Conservation (phyloP, 2,113 vertebrate genomes). For the Thunnus thynnus region DNA sequence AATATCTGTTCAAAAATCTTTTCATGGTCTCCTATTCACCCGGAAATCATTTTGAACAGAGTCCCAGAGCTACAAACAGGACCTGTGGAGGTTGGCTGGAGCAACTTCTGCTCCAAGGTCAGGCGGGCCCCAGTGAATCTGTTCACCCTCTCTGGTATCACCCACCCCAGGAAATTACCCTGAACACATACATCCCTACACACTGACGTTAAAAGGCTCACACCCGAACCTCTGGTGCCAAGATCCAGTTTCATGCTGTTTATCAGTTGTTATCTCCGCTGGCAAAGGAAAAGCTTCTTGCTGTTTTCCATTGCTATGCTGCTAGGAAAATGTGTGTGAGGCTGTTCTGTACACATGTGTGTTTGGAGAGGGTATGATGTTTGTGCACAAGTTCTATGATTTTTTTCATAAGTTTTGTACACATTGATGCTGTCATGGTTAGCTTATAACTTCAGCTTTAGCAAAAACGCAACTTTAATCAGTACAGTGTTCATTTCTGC, state of each 20-base stretch:
- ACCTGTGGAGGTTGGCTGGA: constrained; percentile 50
- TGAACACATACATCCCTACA: constrained; percentile 38
- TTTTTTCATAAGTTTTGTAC: constrained; percentile 1
- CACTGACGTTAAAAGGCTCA: constrained; percentile 36
- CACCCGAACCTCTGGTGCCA: constrained; percentile 36
- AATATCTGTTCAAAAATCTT: constrained; percentile 26
- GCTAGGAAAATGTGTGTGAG: background rate
- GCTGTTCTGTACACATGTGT: background rate
- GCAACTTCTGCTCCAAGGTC: constrained; percentile 48
- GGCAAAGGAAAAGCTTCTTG: constrained; percentile 32
- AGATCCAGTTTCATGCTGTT: constrained; percentile 60
- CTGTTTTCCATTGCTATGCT: constrained; percentile 13
- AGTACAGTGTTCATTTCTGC: background rate
- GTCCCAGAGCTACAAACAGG: constrained; percentile 50
- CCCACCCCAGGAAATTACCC: constrained; percentile 48
- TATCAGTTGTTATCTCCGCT: constrained; percentile 55
- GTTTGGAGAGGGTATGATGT: background rate
- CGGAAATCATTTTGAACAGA: constrained; percentile 34
- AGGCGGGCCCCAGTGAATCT: constrained; percentile 26
- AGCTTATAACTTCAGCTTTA: background rate
- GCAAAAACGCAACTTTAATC: background rate
- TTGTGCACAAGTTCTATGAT: background rate
- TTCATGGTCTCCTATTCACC: constrained; percentile 27
- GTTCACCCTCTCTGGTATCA: constrained; percentile 3
- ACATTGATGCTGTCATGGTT: background rate